Evolutionary conservation across 2,113 vertebrate species (phyloP), one percentile per base, ranked within the genome.

Genomic region (Fregata magnificens): DNA sequence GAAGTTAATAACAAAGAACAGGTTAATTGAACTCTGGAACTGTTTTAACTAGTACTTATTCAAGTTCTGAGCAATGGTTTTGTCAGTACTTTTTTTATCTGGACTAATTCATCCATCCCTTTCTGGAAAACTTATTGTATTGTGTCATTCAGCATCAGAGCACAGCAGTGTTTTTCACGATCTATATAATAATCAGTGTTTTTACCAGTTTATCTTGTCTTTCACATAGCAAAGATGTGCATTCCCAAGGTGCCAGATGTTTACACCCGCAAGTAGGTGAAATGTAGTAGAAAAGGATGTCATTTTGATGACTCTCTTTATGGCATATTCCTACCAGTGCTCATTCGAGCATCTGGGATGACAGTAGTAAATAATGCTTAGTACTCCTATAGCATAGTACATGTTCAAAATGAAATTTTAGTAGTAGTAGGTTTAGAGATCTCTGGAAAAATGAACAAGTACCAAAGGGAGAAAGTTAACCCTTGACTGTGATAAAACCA

Each of bases 291-390:
- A 69, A 93, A 90, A 91, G 13, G 45, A 88, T 94, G 93, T 62
- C 71, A 77, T 82, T 96, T 96, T 95, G 78, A 96, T 96, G 34
- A 61, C 53, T 91, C 7, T 91, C 74, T 96, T 95, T 95, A 94
- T 53, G 87, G 87, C 25, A 29, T 36, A 87, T 95, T 91, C 82
- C 87, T 91, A 85, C 53, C 61, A 80, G 84, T 73, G 82, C 66
- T 96, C 70, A 80, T 93, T 90, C 0, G 9, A 96, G 95, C 86
- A 91, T 76, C 78, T 90, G 82, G 45, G 62, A 94, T 87, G 74
- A 77, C 66, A 93, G 78, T 42, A 96, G 78, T 96, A 97, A 97
- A 96, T 96, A 96, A 96, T 49, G 49, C 87, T 93, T 84, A 93
- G 62, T 53, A 44, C 70, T 91, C 22, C 87, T 88, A 53, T n/a